Percentiles rank a stretch among this genome's conserved stretches.
These are phyloP conservation scores for Dryobotodes eremita DNA, from an alignment of 2,888 invertebrate species.

Conservation along the genomic window DNA sequence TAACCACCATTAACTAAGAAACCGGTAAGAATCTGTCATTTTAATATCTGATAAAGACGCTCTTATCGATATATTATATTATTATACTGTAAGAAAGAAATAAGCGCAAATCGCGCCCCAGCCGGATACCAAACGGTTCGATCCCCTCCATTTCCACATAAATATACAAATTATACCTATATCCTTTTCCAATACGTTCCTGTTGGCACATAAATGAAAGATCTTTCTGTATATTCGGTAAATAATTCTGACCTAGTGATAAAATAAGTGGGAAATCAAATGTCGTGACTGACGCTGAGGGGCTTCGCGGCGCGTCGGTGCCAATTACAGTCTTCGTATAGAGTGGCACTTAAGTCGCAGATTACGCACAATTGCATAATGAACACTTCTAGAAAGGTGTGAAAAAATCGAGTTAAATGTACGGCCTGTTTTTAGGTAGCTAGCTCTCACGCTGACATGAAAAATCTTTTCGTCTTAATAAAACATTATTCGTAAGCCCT, in stretches of 20 bases:
- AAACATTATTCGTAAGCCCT: not conserved
- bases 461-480: not conserved
- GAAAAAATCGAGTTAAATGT: slow-evolving; percentile 17
- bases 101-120: slow-evolving; percentile 24
- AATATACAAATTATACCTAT: slow-evolving; percentile 49
- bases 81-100: slow-evolving; percentile 24
- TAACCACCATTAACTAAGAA: too few species aligned
- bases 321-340: slow-evolving; percentile 71
- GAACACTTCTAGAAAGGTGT: slow-evolving; percentile 55
- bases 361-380: slow-evolving; percentile 67
- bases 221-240: slow-evolving; percentile 47
- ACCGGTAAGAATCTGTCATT: not conserved
- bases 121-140: not conserved
- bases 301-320: slow-evolving; percentile 73
- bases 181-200: slow-evolving; percentile 43
- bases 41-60: not conserved
- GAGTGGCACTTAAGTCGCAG: slow-evolving; percentile 64
- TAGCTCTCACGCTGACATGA: not conserved
- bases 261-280: slow-evolving; percentile 72
- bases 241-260: slow-evolving; percentile 53
- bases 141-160: slow-evolving; percentile 16
- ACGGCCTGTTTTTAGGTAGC: not conserved
- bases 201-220: slow-evolving; percentile 19
- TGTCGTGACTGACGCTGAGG: slow-evolving; percentile 72
- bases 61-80: not conserved